A percentile compares a stretch with the other conserved stretches of the same genome.
These are phyloP conservation scores for Aldabrachelys gigantea DNA, from an alignment of 2,113 vertebrate genomes.

Conservation along the genomic window DNA sequence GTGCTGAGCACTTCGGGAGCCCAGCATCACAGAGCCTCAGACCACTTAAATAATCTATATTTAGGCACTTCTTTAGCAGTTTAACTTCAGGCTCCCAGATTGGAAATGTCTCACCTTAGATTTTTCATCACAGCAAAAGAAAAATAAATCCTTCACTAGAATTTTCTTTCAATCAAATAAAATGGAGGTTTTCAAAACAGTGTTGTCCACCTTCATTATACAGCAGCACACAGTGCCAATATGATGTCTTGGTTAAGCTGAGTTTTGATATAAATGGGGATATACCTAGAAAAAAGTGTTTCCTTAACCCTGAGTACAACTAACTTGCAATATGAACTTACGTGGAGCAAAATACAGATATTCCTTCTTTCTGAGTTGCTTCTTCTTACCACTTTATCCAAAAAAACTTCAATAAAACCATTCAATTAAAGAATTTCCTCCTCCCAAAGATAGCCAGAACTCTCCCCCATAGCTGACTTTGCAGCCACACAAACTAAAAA, in stretches of 20 bases:
- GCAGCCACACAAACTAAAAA: constrained; percentile 41
- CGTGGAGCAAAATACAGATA: neutral
- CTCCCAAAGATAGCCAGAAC: constrained; percentile 33
- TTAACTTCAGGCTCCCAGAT: neutral
- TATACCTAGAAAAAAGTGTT: neutral
- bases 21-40: neutral
- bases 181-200: neutral
- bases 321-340: neutral
- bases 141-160: neutral
- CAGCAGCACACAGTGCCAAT: fast-evolving
- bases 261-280: neutral
- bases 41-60: neutral
- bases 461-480: constrained; percentile 13
- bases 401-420: constrained; percentile 5
- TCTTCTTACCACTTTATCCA: neutral
- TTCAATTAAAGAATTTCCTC: neutral
- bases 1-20: neutral
- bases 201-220: neutral
- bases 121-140: neutral
- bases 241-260: neutral
- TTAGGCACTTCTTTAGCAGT: neutral
- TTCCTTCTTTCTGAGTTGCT: neutral
- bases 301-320: neutral
- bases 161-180: neutral
- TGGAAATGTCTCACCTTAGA: neutral